Conservation (phyloP, 2,888 invertebrate genomes). For the Cotesia congregata region DNA sequence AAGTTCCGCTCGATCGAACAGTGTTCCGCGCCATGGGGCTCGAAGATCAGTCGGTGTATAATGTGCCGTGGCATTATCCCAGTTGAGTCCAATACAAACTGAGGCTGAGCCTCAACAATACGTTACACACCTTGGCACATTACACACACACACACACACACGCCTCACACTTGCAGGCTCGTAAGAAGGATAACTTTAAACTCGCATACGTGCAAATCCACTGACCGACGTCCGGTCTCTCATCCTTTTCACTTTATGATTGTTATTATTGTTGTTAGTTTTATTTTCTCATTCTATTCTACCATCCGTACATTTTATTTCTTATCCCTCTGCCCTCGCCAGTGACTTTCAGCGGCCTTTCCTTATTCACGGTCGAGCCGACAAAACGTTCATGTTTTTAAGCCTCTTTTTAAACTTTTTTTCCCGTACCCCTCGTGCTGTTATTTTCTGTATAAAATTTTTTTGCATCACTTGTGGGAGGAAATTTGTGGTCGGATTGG, state of each 20-base stretch:
- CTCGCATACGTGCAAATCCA: constrained; percentile 31
- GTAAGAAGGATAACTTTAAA: neutral
- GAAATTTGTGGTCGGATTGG: constrained; percentile 18
- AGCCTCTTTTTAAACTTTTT: constrained; percentile 40
- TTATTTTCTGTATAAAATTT: constrained; percentile 29
- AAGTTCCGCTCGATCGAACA: constrained; percentile 69
- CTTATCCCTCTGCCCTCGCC: constrained; percentile 34
- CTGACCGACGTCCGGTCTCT: constrained; percentile 41
- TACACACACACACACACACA: neutral
- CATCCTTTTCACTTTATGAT: constrained; percentile 35
- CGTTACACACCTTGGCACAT: neutral
- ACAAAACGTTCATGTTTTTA: constrained; percentile 37
- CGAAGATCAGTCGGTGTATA: constrained; percentile 64
- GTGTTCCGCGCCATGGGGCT: constrained; percentile 69
- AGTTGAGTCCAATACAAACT: constrained; percentile 12
- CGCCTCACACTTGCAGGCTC: no score
- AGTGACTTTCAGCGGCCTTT: constrained; percentile 42
- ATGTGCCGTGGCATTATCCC: constrained; percentile 42
- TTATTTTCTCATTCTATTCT: constrained; percentile 44
- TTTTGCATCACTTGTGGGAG: constrained; percentile 28
- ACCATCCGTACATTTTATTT: constrained; percentile 36
- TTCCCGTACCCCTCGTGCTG: constrained; percentile 43
- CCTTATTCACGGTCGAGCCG: constrained; percentile 40
- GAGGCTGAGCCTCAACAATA: neutral
- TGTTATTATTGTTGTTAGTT: neutral